Conservation (phyloP, 1,140 invertebrate genomes). For the Papilio dardanus region DNA sequence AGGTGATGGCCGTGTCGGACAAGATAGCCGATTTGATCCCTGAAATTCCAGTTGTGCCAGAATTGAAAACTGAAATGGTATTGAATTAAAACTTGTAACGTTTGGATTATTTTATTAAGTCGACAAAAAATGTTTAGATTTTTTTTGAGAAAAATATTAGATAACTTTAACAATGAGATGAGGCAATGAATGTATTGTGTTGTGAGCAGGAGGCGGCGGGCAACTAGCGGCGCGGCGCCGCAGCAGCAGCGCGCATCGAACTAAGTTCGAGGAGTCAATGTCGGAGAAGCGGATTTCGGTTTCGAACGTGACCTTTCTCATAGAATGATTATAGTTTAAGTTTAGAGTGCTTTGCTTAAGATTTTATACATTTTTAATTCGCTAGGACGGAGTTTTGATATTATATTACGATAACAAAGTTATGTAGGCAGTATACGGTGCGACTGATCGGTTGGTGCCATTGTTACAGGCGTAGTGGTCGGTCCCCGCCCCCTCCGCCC, state of each 20-base stretch:
- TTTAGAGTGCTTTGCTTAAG: slow-evolving; percentile 82
- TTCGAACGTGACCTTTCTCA: slow-evolving; percentile 72
- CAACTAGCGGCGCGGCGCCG: slow-evolving; percentile 57
- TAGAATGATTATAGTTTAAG: slow-evolving; percentile 78
- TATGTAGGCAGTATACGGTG: slow-evolving; percentile 82
- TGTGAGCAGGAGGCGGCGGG: slow-evolving; percentile 61
- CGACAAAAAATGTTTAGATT: too few species aligned
- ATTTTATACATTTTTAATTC: slow-evolving; percentile 79
- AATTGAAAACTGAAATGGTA: slow-evolving; percentile 72
- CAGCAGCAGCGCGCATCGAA: slow-evolving; percentile 68
- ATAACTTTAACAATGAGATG: too few species aligned
- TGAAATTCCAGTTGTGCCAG: slow-evolving; percentile 69
- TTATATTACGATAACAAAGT: slow-evolving; percentile 81
- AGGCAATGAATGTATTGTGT: not conserved
- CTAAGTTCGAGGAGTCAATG: slow-evolving; percentile 70
- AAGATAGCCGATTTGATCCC: slow-evolving; percentile 75
- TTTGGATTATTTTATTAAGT: slow-evolving; percentile 19
- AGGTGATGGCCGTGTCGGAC: slow-evolving; percentile 59
- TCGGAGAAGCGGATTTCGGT: slow-evolving; percentile 69
- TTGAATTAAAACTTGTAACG: not conserved
- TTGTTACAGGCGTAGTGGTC: slow-evolving; percentile 81
- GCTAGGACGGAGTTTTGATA: slow-evolving; percentile 76
- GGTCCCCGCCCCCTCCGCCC: slow-evolving; percentile 35
- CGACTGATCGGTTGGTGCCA: slow-evolving; percentile 79
- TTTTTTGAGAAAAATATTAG: too few species aligned